Conservation (phyloP, 2,797 vertebrate genomes). For the Trichosurus vulpecula region DNA sequence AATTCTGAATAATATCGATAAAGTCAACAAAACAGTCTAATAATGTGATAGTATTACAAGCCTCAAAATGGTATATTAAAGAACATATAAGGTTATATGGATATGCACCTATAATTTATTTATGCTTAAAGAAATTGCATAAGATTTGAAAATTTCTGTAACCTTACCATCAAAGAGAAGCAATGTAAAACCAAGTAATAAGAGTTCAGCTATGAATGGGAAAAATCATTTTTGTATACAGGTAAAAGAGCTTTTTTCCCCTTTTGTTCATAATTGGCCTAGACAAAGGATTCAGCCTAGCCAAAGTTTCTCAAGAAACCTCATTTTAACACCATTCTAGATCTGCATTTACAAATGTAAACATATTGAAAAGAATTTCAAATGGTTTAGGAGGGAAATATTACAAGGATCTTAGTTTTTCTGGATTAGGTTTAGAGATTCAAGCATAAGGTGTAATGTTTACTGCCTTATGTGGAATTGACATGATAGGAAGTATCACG, state of each 20-base stretch:
- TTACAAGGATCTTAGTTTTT: not conserved
- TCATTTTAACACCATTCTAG: not conserved
- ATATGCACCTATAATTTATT: not conserved
- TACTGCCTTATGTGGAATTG: not conserved
- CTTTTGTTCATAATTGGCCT: not conserved
- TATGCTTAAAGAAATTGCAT: not conserved
- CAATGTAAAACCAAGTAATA: not conserved
- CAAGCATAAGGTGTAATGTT: not conserved
- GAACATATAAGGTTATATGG: not conserved
- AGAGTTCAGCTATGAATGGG: not conserved
- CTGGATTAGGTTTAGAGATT: not conserved
- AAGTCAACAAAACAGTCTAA: not conserved
- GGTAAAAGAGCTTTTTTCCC: not conserved
- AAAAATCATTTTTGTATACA: not conserved
- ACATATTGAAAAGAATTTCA: not conserved
- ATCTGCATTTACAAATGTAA: not conserved
- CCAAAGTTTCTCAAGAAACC: not conserved
- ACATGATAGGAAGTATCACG: not conserved
- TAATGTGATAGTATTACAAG: not conserved
- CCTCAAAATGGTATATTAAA: not conserved
- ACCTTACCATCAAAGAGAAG: not conserved
- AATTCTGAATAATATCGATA: not conserved
- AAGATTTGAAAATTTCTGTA: not conserved
- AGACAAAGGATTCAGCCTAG: not conserved
- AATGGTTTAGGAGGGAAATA: not conserved